Percentiles rank a stretch among this genome's conserved stretches.
Conservation (phyloP, 2,797 vertebrate species). For the Pseudomugil gertrudae region DNA sequence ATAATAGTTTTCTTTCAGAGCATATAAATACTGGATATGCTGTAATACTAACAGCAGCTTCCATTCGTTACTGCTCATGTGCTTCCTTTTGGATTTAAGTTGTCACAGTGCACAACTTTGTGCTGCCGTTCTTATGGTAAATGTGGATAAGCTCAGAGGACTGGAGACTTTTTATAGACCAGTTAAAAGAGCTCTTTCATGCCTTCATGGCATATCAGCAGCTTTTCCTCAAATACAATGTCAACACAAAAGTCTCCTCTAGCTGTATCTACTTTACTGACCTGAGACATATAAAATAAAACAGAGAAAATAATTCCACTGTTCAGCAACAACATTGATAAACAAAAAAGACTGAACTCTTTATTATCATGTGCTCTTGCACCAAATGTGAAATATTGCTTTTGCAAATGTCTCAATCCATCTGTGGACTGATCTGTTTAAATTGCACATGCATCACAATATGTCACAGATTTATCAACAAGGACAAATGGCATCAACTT, state of each 20-base stretch:
- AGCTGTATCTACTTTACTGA: slow-evolving; percentile 24
- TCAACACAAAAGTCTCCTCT: slow-evolving; percentile 36
- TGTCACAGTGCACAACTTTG: slow-evolving; percentile 71
- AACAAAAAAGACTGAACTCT: too few relatives aligned
- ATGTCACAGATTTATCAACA: slow-evolving; percentile 52
- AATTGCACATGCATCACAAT: slow-evolving; percentile 43
- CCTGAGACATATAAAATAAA: too few relatives aligned
- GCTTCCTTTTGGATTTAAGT: slow-evolving; percentile 72
- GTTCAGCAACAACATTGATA: too few relatives aligned
- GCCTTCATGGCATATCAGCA: slow-evolving; percentile 45
- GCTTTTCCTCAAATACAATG: slow-evolving; percentile 49
- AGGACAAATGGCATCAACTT: slow-evolving; percentile 55
- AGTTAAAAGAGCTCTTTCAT: slow-evolving; percentile 53
- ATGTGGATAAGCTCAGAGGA: slow-evolving; percentile 70
- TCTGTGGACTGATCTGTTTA: slow-evolving; percentile 43
- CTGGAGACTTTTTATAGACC: slow-evolving; percentile 61
- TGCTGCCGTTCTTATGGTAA: slow-evolving; percentile 57
- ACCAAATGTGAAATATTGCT: slow-evolving; percentile 22
- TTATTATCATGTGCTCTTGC: not conserved
- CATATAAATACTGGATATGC: slow-evolving; percentile 78
- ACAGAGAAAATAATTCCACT: too few relatives aligned
- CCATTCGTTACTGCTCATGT: slow-evolving; percentile 67
- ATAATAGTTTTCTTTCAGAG: slow-evolving; percentile 79
- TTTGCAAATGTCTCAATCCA: slow-evolving; percentile 31
- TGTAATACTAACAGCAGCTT: slow-evolving; percentile 65